Conservation (phyloP, 2,113 vertebrate species). For the Sceloporus undulatus region DNA sequence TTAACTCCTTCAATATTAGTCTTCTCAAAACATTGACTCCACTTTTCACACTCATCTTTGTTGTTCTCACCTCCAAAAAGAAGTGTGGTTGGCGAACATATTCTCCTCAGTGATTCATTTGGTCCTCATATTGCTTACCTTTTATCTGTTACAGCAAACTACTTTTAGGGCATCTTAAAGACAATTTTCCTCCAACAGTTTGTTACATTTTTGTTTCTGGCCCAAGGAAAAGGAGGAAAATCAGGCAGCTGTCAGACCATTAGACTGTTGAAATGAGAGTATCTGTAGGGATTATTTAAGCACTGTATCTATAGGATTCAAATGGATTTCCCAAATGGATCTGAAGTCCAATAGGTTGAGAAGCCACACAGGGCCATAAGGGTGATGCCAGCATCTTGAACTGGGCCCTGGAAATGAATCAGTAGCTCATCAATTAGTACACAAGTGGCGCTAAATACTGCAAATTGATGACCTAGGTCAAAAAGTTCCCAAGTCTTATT, state of each 20-base stretch:
- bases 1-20: background rate
- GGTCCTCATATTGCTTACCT: background rate
- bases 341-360: background rate
- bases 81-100: background rate
- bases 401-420: background rate
- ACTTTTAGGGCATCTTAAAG: background rate
- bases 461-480: background rate
- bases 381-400: background rate
- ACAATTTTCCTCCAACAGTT: background rate
- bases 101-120: background rate
- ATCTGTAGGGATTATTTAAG: background rate
- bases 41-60: background rate
- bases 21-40: no score
- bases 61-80: background rate
- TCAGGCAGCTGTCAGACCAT: background rate
- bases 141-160: background rate
- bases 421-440: background rate
- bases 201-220: background rate
- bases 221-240: background rate
- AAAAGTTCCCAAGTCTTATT: background rate
- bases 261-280: background rate
- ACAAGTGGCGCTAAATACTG: background rate
- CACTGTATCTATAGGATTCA: background rate
- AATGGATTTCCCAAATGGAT: background rate
- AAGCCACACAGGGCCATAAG: background rate